A percentile compares a stretch with the other conserved stretches of the same genome.
Evolutionary conservation across 2,888 invertebrate genomes (phyloP).

Genomic region (Dicyrtoma fusca): DNA sequence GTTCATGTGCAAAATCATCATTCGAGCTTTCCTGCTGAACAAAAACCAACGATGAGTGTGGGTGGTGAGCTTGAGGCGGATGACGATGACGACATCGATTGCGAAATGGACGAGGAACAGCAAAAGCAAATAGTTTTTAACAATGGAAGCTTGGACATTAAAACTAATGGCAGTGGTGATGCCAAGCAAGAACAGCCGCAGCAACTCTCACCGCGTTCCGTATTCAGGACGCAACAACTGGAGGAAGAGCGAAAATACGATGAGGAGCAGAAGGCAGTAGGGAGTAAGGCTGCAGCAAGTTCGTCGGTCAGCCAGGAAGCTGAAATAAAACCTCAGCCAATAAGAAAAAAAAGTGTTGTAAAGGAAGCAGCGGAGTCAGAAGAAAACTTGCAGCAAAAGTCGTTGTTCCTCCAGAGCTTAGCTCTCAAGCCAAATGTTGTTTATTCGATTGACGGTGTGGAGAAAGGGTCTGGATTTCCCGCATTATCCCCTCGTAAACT

Average conservation of each 20-base stretch:
- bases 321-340: neutral
- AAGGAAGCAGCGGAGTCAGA: conserved; percentile 21
- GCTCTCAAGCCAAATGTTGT: conserved; percentile 33
- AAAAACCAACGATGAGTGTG: conserved; percentile 9
- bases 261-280: neutral
- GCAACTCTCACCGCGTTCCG: neutral
- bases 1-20: conserved; percentile 73
- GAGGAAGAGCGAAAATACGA: conserved; percentile 9
- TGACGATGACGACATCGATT: conserved; percentile 5
- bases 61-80: conserved; percentile 9
- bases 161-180: conserved; percentile 20
- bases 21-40: conserved; percentile 28
- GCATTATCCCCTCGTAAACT: too few species aligned
- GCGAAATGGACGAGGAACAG: conserved; percentile 32
- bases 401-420: conserved; percentile 39
- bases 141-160: conserved; percentile 49
- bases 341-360: conserved; percentile 24
- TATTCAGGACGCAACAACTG: too few species aligned
- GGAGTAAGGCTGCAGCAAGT: neutral
- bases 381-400: conserved; percentile 35
- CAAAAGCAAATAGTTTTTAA: conserved; percentile 15
- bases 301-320: conserved; percentile 1
- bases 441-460: conserved; percentile 12
- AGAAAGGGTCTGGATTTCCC: neutral
- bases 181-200: conserved; percentile 20